Evolutionary conservation across 2,888 invertebrate genomes (phyloP).

Genomic region (Calameuta idolon): DNA sequence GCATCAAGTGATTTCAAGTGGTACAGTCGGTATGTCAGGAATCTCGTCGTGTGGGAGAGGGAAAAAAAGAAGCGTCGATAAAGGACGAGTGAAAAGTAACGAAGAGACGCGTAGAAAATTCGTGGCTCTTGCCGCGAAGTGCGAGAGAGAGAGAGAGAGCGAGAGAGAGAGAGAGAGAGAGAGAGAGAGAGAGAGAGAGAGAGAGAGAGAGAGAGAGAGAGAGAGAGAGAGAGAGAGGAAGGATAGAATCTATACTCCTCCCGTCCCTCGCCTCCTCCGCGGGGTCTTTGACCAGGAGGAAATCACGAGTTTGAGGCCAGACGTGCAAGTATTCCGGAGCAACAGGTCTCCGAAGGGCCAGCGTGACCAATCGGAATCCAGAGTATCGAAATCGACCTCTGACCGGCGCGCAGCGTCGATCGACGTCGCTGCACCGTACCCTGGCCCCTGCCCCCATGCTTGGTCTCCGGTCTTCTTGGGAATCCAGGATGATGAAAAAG

Average conservation of each 20-base stretch:
- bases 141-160: background rate
- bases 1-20: too few species aligned
- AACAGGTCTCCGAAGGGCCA: slow-evolving; percentile 14
- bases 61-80: slow-evolving; percentile 13
- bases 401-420: slow-evolving; percentile 16
- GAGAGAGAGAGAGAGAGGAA: background rate
- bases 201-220: background rate
- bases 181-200: background rate
- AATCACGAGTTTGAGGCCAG: slow-evolving; percentile 8
- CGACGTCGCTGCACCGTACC: background rate
- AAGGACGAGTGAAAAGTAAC: slow-evolving; percentile 11
- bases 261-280: background rate
- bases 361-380: slow-evolving; percentile 24
- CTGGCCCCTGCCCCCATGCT: slow-evolving; percentile 1
- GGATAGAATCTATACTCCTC: too few species aligned
- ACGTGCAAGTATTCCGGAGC: slow-evolving; percentile 15
- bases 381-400: slow-evolving; percentile 22
- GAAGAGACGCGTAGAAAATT: slow-evolving; percentile 13
- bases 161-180: background rate
- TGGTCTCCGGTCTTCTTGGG: too few species aligned
- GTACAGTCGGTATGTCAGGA: too few species aligned
- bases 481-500: background rate
- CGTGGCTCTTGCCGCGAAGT: slow-evolving; percentile 12
- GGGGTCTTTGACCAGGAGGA: slow-evolving; percentile 16
- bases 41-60: background rate